Conservation (phyloP, 1,140 invertebrate species). For the Pararge aegeria region DNA sequence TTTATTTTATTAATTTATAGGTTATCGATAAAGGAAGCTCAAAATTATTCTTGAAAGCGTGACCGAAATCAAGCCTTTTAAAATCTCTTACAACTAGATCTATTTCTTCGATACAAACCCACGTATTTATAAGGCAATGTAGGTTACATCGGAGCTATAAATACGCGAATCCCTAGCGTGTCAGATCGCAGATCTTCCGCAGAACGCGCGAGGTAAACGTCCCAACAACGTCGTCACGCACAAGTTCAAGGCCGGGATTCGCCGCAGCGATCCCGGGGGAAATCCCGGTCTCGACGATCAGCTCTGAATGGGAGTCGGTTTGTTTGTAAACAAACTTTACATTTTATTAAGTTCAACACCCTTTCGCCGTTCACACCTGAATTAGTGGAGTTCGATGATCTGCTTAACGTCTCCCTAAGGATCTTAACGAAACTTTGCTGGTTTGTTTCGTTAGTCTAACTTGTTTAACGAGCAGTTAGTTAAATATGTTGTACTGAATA, state of each 20-base stretch:
- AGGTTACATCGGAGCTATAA: not conserved
- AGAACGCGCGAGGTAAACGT: constrained; percentile 9
- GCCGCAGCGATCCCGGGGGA: constrained; percentile 35
- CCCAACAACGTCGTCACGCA: constrained; percentile 28
- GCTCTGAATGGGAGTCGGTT: constrained; percentile 32
- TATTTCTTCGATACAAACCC: no score
- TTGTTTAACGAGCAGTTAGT: no score
- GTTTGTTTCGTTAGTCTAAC: no score
- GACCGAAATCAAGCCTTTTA: no score
- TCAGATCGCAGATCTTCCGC: constrained; percentile 3
- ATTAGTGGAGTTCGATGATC: constrained; percentile 23
- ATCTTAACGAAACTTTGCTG: no score
- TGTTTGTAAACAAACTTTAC: constrained; percentile 42
- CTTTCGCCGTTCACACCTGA: constrained; percentile 22
- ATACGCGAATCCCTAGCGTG: constrained; percentile 11
- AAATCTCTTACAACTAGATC: no score
- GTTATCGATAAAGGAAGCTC: no score
- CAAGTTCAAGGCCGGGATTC: constrained; percentile 47
- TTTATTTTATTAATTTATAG: no score
- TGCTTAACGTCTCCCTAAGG: not conserved
- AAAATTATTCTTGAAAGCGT: no score
- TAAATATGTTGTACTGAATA: no score
- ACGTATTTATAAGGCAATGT: no score
- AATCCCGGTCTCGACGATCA: constrained; percentile 25
- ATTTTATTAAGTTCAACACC: constrained; percentile 31